phyloP scores from a whole-genome alignment of 2,888 invertebrate species.

The Allolobophora icterica region DNA sequence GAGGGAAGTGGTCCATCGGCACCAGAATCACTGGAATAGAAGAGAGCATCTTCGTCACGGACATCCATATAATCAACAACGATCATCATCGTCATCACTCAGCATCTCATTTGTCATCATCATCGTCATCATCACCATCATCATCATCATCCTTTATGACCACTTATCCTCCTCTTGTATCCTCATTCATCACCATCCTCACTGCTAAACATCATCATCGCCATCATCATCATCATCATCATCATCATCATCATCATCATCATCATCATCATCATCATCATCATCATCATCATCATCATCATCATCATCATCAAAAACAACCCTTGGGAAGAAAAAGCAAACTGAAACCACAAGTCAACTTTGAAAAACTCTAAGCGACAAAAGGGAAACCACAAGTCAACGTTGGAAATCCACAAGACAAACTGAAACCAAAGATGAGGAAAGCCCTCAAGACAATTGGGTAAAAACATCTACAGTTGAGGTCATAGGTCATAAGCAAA shows the following conservation, averaged over 20 bases:
- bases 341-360: not conserved
- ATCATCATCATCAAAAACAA: conserved; percentile 21
- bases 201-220: not conserved
- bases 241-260: not conserved
- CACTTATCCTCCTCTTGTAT: not conserved
- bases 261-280: conserved; percentile 13
- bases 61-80: not conserved
- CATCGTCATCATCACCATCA: not conserved
- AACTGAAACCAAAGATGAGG: not conserved
- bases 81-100: too few species aligned
- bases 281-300: conserved; percentile 15
- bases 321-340: not conserved
- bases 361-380: not conserved
- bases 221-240: not conserved
- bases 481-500: too few species aligned
- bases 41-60: not conserved
- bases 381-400: too few species aligned
- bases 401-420: not conserved
- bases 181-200: conserved; percentile 24
- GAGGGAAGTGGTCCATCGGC: not conserved
- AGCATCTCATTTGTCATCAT: not conserved
- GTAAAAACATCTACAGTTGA: too few species aligned
- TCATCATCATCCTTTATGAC: conserved; percentile 12
- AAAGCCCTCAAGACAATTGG: not conserved
- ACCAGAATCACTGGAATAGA: not conserved